These are phyloP conservation scores for Eudyptes chrysolophus DNA, from an alignment of 2,113 vertebrate species.

Conservation along the genomic window DNA sequence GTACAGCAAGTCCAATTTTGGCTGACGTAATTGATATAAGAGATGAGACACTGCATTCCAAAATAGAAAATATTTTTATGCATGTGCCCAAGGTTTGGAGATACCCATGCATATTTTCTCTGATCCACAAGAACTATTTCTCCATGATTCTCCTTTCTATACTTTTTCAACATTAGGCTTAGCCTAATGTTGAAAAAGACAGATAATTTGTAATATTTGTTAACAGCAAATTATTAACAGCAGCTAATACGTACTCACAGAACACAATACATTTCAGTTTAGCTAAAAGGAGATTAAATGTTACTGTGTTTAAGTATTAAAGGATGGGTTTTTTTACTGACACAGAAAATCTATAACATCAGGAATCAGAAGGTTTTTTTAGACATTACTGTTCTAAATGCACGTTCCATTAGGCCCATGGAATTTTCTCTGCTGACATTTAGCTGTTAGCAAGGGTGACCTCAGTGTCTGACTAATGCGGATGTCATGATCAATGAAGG, in stretches of 20 bases:
- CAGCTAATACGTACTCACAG: neutral
- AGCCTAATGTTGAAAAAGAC: neutral
- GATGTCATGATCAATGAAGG: conserved; percentile 3
- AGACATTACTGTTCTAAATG: neutral
- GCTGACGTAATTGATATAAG: neutral
- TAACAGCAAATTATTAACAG: neutral
- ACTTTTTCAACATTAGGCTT: neutral
- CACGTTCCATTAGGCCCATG: neutral
- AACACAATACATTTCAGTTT: neutral
- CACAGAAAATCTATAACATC: neutral
- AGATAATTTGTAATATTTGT: neutral
- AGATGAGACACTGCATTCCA: neutral
- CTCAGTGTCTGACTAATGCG: conserved; percentile 5
- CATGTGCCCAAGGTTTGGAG: neutral
- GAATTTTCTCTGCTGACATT: conserved; percentile 44
- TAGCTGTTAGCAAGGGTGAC: neutral
- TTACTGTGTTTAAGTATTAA: neutral
- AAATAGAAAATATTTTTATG: neutral
- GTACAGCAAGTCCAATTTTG: neutral
- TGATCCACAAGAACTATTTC: neutral
- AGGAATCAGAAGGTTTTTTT: neutral
- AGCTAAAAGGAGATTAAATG: neutral
- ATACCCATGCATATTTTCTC: neutral
- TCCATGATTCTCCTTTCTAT: neutral
- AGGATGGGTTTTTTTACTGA: neutral